Base-by-base conservation (phyloP, 2,797 vertebrate genomes). In the Danionella dracula region DNA sequence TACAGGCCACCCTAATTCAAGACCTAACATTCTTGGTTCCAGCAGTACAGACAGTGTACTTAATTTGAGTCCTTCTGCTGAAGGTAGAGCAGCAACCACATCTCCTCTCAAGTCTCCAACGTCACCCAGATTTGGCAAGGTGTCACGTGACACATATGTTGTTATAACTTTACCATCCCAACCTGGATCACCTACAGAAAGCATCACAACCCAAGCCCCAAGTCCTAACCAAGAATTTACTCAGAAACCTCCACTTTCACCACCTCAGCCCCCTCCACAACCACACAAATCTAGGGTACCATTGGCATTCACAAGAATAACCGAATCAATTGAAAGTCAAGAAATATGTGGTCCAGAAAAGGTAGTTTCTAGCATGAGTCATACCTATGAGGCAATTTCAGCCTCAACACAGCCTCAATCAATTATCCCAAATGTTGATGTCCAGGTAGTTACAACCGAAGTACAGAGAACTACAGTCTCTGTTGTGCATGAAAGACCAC, bases 141-240 rank as follows among this genome's bases (percentile, higher is more conserved):
- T 91, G 72, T 89, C 92, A 54, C 86, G 84, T 70, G 94, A 97
- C 85, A 98, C 96, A 1, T 99, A 98, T 29, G 97, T 97, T 71
- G 96, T 99, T 68, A 99, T 99, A 76, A 99, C 97, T 9, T 85
- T 99, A 76, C 97, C 97, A 73, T 99, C 96, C 73, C 95, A 99
- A 76, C 96, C 97, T 38, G 93, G 92, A 76, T 99, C 95, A 78
- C 96, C 97, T 61, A 93, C 93, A 54, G 95, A 98, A 53, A 80
- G 80, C 76, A 67, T 95, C 72, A 84, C 81, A 77, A 90, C 89
- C 75, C 92, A 93, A 78, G 91, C 91, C 77, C 85, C 84, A 9
- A 90, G 83, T 77, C 92, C 90, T 84, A 86, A 88, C 38, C 85
- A 85, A 68, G 85, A 81, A 74, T 87, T 86, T 75, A 82, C 89